Conservation (phyloP, 1,140 invertebrate species). For the Asbolus verrucosus region DNA sequence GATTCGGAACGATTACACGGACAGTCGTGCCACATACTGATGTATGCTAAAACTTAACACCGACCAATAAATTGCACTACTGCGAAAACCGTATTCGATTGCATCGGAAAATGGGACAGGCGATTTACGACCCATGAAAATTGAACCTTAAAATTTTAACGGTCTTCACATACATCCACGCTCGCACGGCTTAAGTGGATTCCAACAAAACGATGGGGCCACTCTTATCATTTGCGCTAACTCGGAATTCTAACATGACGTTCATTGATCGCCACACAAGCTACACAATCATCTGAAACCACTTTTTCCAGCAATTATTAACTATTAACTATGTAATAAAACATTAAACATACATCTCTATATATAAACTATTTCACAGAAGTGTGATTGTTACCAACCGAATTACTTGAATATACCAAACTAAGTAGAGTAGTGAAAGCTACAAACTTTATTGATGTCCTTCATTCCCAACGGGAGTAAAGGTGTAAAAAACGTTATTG, state of each 20-base stretch:
- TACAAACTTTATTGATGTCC: no score
- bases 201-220: not conserved
- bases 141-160: conserved; percentile 22
- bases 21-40: conserved; percentile 50
- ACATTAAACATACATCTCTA: no score
- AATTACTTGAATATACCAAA: no score
- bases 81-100: conserved; percentile 17
- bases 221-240: no score
- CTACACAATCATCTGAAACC: not conserved
- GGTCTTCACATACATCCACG: not conserved
- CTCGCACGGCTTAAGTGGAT: not conserved
- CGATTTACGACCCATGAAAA: conserved; percentile 25
- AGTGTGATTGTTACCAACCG: no score
- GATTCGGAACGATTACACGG: conserved; percentile 61
- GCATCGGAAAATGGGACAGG: conserved; percentile 2
- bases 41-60: conserved; percentile 46
- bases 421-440: no score
- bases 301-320: no score
- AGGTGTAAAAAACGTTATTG: no score
- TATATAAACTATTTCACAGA: no score
- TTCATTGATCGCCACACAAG: not conserved
- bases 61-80: conserved; percentile 26
- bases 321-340: no score
- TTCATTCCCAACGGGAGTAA: no score
- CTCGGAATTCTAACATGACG: not conserved